Percentiles rank a stretch among this genome's conserved stretches.
phyloP scores from a whole-genome alignment of 2,113 vertebrate genomes.

The Bubo blakistoni region DNA sequence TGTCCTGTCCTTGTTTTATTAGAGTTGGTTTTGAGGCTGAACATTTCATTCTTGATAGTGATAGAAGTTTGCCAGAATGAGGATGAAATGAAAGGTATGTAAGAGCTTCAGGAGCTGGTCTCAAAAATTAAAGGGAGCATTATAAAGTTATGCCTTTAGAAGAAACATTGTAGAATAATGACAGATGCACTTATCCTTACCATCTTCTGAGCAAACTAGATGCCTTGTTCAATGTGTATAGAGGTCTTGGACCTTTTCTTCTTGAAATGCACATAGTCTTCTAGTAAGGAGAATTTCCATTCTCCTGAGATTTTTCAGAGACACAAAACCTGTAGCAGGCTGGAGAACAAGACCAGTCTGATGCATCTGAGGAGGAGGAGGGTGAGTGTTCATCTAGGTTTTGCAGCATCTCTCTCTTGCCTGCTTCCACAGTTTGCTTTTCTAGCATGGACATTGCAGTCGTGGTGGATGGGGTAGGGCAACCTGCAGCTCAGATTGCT shows the following conservation, averaged over 20 bases:
- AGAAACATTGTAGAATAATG: not conserved
- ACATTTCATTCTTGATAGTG: not conserved
- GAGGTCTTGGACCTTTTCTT: not conserved
- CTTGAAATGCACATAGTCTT: not conserved
- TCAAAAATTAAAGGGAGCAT: not conserved
- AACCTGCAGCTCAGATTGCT: not conserved
- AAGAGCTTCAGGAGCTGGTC: not conserved
- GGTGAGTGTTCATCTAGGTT: not conserved
- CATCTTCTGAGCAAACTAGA: not conserved
- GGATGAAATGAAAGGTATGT: not conserved
- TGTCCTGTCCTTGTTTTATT: not conserved
- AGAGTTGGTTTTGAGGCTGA: not conserved
- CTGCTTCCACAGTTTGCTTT: not conserved
- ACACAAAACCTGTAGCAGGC: not conserved
- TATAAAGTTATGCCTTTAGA: not conserved
- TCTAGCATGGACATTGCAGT: not conserved
- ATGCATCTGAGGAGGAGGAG: not conserved
- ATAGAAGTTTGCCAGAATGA: not conserved
- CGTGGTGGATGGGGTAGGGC: not conserved
- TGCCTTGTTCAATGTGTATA: not conserved
- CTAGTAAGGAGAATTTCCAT: not conserved
- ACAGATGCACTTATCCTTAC: not conserved
- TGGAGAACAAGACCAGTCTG: not conserved
- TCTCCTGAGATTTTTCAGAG: not conserved
- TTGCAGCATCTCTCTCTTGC: not conserved